A percentile compares a stretch with the other conserved stretches of the same genome.
These are phyloP conservation scores for Tachina fera DNA, from an alignment of 2,888 invertebrate species.

Conservation along the genomic window DNA sequence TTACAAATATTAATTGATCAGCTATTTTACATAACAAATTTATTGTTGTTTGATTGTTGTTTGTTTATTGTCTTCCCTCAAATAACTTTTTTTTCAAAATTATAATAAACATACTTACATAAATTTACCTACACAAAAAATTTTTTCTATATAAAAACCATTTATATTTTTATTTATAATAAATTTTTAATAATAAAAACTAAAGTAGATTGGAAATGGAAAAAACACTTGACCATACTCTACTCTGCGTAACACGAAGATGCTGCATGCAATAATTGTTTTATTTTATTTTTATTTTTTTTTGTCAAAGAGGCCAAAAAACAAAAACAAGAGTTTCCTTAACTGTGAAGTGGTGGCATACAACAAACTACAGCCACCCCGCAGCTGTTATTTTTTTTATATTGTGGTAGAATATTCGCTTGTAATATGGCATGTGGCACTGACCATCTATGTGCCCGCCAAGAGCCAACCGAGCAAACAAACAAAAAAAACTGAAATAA, in stretches of 20 bases:
- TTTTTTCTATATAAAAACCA: slow-evolving; percentile 17
- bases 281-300: slow-evolving; percentile 15
- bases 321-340: slow-evolving; percentile 28
- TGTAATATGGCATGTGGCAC: slow-evolving; percentile 53
- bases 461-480: slow-evolving; percentile 9
- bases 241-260: slow-evolving; percentile 28
- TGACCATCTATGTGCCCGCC: slow-evolving; percentile 42
- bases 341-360: slow-evolving; percentile 28
- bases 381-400: slow-evolving; percentile 13
- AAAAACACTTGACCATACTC: slow-evolving; percentile 66
- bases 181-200: slow-evolving; percentile 46
- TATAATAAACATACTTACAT: neutral
- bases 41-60: neutral
- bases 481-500: slow-evolving; percentile 45
- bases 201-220: slow-evolving; percentile 47
- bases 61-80: slow-evolving; percentile 1
- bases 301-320: slow-evolving; percentile 40
- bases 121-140: neutral
- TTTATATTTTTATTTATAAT: slow-evolving; percentile 47
- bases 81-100: slow-evolving; percentile 16
- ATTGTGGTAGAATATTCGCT: slow-evolving; percentile 39
- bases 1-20: slow-evolving; percentile 13
- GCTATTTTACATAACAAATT: slow-evolving; percentile 15
- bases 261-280: slow-evolving; percentile 62
- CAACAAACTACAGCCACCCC: slow-evolving; percentile 49